Conservation (phyloP, 1,140 invertebrate genomes). For the Drosophila orena region DNA sequence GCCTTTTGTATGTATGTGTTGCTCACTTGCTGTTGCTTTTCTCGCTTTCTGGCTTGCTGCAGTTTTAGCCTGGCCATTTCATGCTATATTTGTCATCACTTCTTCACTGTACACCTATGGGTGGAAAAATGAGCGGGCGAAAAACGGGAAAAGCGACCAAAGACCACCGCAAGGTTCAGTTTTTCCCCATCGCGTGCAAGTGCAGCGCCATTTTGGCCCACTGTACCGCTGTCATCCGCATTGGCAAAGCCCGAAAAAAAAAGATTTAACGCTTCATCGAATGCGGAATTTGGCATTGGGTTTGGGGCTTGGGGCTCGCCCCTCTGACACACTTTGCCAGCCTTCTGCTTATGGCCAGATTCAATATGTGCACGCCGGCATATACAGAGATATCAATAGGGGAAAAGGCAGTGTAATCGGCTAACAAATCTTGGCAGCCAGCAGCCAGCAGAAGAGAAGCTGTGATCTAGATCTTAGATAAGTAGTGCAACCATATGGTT, state of each 20-base stretch:
- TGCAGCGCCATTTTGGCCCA: constrained; percentile 11
- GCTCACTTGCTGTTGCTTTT: neutral
- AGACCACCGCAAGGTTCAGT: constrained; percentile 15
- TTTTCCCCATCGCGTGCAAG: constrained; percentile 2
- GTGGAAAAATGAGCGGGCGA: neutral
- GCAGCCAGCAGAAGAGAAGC: neutral
- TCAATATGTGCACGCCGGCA: constrained; percentile 23
- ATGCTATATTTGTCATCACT: constrained; percentile 37
- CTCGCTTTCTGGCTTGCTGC: constrained; percentile 43
- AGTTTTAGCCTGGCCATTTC: constrained; percentile 43
- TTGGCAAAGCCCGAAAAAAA: constrained; percentile 29
- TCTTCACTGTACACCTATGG: constrained; percentile 1
- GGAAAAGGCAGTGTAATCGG: neutral
- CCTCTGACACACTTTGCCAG: constrained; percentile 60
- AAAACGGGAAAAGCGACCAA: constrained; percentile 3
- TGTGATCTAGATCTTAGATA: neutral
- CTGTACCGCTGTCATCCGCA: constrained; percentile 30
- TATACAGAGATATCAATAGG: constrained; percentile 17
- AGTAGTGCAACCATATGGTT: too few relatives aligned
- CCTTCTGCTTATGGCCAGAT: constrained; percentile 42
- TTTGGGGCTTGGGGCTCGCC: constrained; percentile 38
- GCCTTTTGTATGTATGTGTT: constrained; percentile 1
- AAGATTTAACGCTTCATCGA: constrained; percentile 42
- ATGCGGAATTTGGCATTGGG: constrained; percentile 71
- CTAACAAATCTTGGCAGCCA: neutral